Conservation (phyloP, 23 tunicate species). For the Clavelina lepadiformis region DNA sequence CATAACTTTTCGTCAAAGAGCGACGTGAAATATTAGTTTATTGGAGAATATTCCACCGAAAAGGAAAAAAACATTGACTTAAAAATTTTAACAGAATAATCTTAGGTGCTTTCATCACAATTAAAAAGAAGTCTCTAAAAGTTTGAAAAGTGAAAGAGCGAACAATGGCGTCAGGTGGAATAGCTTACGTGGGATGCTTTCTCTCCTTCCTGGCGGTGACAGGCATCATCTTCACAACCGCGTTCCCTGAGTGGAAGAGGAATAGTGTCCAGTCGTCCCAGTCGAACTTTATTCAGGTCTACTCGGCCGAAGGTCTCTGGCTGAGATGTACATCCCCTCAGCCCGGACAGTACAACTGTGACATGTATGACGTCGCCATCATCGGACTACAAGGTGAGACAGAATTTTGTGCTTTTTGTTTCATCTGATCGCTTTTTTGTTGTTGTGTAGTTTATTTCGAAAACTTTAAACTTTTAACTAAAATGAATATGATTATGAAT, state of each 20-base stretch:
- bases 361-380: constrained; percentile 25
- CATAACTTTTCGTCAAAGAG: no score
- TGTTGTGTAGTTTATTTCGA: no score
- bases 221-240: constrained; percentile 72
- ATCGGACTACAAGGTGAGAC: constrained; percentile 14
- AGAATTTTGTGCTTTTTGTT: constrained; percentile 5
- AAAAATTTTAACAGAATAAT: no score
- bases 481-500: no score
- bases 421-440: no score
- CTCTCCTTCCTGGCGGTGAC: constrained; percentile 19
- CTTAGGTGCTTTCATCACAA: no score
- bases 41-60: no score
- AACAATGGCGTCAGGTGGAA: constrained; percentile 25
- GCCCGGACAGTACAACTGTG: constrained; percentile 72
- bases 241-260: constrained; percentile 74
- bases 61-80: no score
- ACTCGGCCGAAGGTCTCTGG: constrained; percentile 73
- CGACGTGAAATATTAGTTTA: no score
- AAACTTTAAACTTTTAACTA: no score
- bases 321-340: constrained; percentile 64
- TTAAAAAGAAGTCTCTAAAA: no score
- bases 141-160: no score
- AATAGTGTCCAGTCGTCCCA: constrained; percentile 69
- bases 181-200: constrained; percentile 24
- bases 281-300: constrained; percentile 44